Evolutionary conservation across 2,797 vertebrate genomes (phyloP).

Genomic region (Semotilus atromaculatus): DNA sequence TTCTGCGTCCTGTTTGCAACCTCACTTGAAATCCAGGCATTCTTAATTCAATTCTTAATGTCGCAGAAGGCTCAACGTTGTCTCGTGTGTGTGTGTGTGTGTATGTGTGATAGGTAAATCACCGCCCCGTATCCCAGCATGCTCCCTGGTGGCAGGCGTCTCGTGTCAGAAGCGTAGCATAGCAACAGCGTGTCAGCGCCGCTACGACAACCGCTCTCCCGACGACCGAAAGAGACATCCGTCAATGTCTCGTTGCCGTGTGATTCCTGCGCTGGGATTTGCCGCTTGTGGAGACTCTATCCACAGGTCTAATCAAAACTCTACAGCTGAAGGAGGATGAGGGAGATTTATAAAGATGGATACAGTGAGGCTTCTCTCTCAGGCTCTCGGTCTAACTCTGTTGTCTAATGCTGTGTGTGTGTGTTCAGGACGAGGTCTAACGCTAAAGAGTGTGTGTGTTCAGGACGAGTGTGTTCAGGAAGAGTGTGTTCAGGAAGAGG

Average conservation of each 20-base stretch:
- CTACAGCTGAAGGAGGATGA: slow-evolving; percentile 60
- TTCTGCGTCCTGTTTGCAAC: not conserved
- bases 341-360: slow-evolving; percentile 9
- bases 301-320: slow-evolving; percentile 74
- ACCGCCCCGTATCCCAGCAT: slow-evolving; percentile 72
- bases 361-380: slow-evolving; percentile 62
- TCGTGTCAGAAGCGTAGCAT: slow-evolving; percentile 76
- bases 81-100: too few relatives aligned
- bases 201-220: slow-evolving; percentile 74
- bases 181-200: slow-evolving; percentile 79
- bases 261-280: slow-evolving; percentile 75
- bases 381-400: not conserved
- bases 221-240: slow-evolving; percentile 75
- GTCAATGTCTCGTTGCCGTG: slow-evolving; percentile 77
- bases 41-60: not conserved
- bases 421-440: too few relatives aligned
- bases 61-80: not conserved
- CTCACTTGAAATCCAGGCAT: not conserved
- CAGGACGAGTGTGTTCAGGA: too few relatives aligned
- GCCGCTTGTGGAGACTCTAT: slow-evolving; percentile 62
- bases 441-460: too few relatives aligned
- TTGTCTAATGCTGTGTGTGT: too few relatives aligned
- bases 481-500: too few relatives aligned
- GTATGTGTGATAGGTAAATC: slow-evolving; percentile 72
- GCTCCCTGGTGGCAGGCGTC: slow-evolving; percentile 78